Base-by-base conservation (phyloP, 2,113 vertebrate genomes). In the Salvelinus alpinus region DNA sequence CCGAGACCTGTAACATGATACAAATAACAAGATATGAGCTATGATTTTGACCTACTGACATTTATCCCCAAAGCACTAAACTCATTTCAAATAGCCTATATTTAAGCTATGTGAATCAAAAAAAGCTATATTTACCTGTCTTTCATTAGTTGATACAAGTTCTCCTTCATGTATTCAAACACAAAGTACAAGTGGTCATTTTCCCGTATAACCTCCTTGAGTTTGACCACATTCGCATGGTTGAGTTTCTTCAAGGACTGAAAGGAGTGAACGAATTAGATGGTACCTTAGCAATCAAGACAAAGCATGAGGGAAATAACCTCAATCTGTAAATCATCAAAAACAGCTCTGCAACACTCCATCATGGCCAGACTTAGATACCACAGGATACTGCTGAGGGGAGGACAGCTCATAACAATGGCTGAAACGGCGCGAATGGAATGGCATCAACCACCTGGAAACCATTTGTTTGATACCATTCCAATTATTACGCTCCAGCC, bases 81-180 rank as follows among this genome's bases (percentile, higher is more conserved):
- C 51, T 3, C 51, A 18, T 54, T 54, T 54, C 12, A 54, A 44
- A 44, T 44, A 54, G 16, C 13, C 16, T 85, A 66, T 0, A 29
- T n/a, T 1, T 38, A 20, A 18, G 31, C 59, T 62, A 22, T 62
- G 7, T 62, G n/a, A 62, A 62, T 62, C 0, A 24, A 22, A n/a
- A 62, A 62, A 31, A 70, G 8, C 8, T 24, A 9, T 57, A 87
- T 78, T 9, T 93, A 99, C 98, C 98, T 96, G 88, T 98, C 96
- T 91, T 98, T 99, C 98, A 99, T 99, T 47, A 99, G 92, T 78
- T 99, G 97, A 89, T 99, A 99, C 51, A 99, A 93, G 81, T 99
- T 99, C 88, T 99, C 97, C 88, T 99, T 99, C 98, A 99, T 99
- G 88, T 99, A 99, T 87, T 99, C 98, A 94, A 99, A 99, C 68